Evolutionary conservation across 92 coral and sea anemone genomes (phyloP).

Genomic region (Epizoanthus stellaris): DNA sequence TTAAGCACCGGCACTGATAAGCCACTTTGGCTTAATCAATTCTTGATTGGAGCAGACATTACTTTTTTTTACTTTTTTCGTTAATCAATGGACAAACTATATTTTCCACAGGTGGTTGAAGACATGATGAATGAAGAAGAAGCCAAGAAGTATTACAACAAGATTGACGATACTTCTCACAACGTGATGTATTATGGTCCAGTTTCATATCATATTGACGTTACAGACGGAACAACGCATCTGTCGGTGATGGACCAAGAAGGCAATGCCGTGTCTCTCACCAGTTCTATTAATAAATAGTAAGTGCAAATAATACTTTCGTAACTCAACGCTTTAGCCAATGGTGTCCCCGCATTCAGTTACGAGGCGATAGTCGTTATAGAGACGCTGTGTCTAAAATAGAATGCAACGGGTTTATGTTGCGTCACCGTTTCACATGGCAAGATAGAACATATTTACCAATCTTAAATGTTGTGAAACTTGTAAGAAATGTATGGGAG

Average conservation of each 20-base stretch:
- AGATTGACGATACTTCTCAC: conserved; percentile 64
- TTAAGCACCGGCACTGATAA: too few relatives aligned
- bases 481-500: too few relatives aligned
- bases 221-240: conserved; percentile 89
- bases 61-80: too few relatives aligned
- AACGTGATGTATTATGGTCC: conserved; percentile 69
- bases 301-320: conserved; percentile 32
- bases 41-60: too few relatives aligned
- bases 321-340: neutral
- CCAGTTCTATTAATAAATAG: conserved; percentile 90
- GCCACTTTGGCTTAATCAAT: too few relatives aligned
- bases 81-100: too few relatives aligned
- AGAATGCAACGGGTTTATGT: too few relatives aligned
- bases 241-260: conserved; percentile 80
- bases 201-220: conserved; percentile 70
- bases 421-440: too few relatives aligned
- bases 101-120: conserved; percentile 46
- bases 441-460: too few relatives aligned
- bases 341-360: neutral
- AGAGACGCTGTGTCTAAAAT: too few relatives aligned
- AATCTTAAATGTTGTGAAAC: too few relatives aligned
- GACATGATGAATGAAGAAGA: conserved; percentile 66
- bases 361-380: neutral
- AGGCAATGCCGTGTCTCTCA: conserved; percentile 85
- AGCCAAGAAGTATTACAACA: conserved; percentile 44